Conservation (phyloP, 1,140 invertebrate genomes). For the Drosophila lowei region DNA sequence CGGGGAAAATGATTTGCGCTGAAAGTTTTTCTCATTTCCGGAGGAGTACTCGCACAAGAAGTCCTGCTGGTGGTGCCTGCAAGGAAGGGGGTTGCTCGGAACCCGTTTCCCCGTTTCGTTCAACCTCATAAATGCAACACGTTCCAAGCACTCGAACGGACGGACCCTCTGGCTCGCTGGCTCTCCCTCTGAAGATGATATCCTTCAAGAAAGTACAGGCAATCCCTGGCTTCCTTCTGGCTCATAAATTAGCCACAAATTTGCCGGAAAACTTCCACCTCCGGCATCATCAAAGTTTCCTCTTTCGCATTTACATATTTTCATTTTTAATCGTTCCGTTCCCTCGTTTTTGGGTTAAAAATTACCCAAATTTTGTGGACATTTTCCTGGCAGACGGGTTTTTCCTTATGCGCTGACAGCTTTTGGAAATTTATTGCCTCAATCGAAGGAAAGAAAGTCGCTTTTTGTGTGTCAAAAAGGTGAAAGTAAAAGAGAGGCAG, state of each 20-base stretch:
- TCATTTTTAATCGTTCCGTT: conserved; percentile 59
- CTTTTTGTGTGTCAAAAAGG: conserved; percentile 13
- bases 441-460: conserved; percentile 44
- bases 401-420: conserved; percentile 44
- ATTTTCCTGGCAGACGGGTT: conserved; percentile 62
- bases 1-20: conserved; percentile 39
- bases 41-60: not conserved
- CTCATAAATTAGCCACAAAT: conserved; percentile 81
- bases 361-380: conserved; percentile 54
- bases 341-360: conserved; percentile 55
- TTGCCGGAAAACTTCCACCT: conserved; percentile 67
- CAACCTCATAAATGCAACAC: conserved; percentile 71
- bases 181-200: conserved; percentile 25
- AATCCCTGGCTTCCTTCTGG: not conserved
- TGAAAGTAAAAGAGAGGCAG: conserved; percentile 21
- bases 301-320: conserved; percentile 62
- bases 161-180: conserved; percentile 18
- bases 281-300: conserved; percentile 33
- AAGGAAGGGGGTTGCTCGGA: conserved; percentile 27
- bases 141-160: conserved; percentile 57
- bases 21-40: conserved; percentile 75
- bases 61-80: not conserved
- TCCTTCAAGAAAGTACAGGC: conserved; percentile 10
- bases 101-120: conserved; percentile 61
- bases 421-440: conserved; percentile 50